Base-by-base conservation (phyloP, 2,888 invertebrate genomes). In the Cordilura impudica region DNA sequence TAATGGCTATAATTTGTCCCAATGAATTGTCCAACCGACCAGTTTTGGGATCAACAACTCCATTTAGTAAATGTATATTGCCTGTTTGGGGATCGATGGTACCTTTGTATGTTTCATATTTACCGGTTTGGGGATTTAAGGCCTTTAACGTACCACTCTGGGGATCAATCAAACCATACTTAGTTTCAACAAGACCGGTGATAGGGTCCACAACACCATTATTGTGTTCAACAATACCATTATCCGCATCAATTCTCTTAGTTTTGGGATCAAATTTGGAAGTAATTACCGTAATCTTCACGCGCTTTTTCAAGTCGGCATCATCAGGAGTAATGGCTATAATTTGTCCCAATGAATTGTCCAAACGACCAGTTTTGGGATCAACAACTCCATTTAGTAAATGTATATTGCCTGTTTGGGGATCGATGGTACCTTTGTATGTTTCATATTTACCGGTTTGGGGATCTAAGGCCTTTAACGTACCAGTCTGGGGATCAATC, bases 81-180 rank as follows among this genome's bases (percentile, higher is more conserved):
- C 94, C 93, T 1, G 94, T 94, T 86, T 92, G 91, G 5, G 92
- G 90, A 78, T 94, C 91, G 21, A 94, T 89, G 75, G 91, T 91
- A 21, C 94, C 94, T 82, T 93, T 92, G 81, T 92, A 91, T 5
- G 91, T 90, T 81, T 93, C 93, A 82, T 91, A 92, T 82, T 93
- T 93, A 29, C 94, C 94, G 0, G 93, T 91, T 14, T 91, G 86
- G 3, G 92, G 92, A 81, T 94, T 93, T 23, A 92, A 91, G 0
- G 93, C 90, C 47, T 93, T 90, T 65, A 94, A 90, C 18, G 91
- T 92, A 12, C 93, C 94, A 71, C 91, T 93, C 81, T 92, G 92
- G 0, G 93, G 93, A 88, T 94, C 93, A 78, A 94, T 91, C 4
- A 93, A 91, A 43, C 94, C 94, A 82, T 94, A 94, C 87, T 94